phyloP scores from a whole-genome alignment of 2,888 invertebrate species.

The Notocelia uddmanniana region DNA sequence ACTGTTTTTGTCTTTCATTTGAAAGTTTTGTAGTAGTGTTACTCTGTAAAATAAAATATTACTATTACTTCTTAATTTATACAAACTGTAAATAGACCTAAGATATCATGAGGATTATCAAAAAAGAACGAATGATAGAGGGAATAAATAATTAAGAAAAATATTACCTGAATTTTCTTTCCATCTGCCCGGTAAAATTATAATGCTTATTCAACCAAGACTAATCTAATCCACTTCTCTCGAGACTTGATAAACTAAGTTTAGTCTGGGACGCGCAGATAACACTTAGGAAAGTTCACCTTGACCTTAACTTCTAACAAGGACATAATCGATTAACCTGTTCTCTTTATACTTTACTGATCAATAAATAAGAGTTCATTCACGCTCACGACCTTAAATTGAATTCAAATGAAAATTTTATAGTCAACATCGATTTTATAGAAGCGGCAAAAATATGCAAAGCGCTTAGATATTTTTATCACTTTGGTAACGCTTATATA shows the following conservation, averaged over 20 bases:
- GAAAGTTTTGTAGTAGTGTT: slow-evolving; percentile 79
- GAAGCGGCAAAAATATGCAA: no score
- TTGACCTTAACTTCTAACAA: slow-evolving; percentile 17
- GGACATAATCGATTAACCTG: not conserved
- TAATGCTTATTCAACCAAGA: not conserved
- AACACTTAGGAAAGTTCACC: not conserved
- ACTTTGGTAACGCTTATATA: no score
- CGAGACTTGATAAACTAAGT: not conserved
- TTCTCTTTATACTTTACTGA: not conserved
- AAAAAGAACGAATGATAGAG: slow-evolving; percentile 83
- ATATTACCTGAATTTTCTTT: slow-evolving; percentile 47
- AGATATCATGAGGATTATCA: slow-evolving; percentile 81
- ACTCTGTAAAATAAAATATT: slow-evolving; percentile 80
- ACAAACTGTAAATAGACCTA: slow-evolving; percentile 84
- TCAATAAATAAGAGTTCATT: slow-evolving; percentile 3
- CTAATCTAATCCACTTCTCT: slow-evolving; percentile 5
- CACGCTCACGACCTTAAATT: not conserved
- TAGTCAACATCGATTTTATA: no score
- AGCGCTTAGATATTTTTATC: no score
- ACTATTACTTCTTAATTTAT: slow-evolving; percentile 79
- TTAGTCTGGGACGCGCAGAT: slow-evolving; percentile 9
- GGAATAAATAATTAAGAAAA: slow-evolving; percentile 80
- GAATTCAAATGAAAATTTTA: not conserved
- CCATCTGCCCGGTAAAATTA: not conserved
- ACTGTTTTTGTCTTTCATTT: slow-evolving; percentile 72